Base-by-base conservation (phyloP, 2,113 vertebrate genomes). In the Lycaon pictus region DNA sequence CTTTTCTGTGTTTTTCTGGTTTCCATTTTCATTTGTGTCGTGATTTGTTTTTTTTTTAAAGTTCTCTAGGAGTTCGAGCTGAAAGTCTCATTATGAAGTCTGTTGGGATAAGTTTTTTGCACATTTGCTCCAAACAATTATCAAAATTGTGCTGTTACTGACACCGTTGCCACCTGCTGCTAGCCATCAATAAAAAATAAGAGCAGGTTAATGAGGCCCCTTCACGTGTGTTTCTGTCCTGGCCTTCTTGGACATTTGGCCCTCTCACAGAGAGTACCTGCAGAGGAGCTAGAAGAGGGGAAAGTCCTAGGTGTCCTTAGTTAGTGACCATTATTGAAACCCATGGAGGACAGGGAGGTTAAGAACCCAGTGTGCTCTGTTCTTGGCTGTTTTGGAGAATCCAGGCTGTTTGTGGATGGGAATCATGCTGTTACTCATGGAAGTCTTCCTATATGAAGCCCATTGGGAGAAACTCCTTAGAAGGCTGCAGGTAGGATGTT, bases 181-280 rank as follows among this genome's bases (percentile, higher is more conserved):
- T 60, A 67, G 60, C 60, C 43, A 55, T 79, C 83, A 80, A 63
- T 95, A 88, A 96, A 96, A 96, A 89, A n/a, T 35, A 79, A 67
- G 35, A 51, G 62, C 37, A 90, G n/a, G n/a, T 43, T 80, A 80
- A 51, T 7, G 19, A 86, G 56, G 63, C 37, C 48, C 81, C 69
- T 81, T 56, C 82, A 13, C 37, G 76, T 88, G 62, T 29, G 23
- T 93, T 91, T 82, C 53, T 25, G 29, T 74, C n/a, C 17, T 67
- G 35, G 79, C 65, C 25, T 22, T 29, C 48, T 32, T 72, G 62
- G 65, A 55, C 43, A 11, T 22, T 95, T 89, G 81, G 23, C 53
- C 20, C 29, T 58, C 22, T 81, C 72, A 23, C 43, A 27, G 32
- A 23, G 74, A 56, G 19, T 0, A 3, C n/a, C 37, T 25, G 48